Base-by-base conservation (phyloP, 2,113 vertebrate genomes). In the Peromyscus leucopus region DNA sequence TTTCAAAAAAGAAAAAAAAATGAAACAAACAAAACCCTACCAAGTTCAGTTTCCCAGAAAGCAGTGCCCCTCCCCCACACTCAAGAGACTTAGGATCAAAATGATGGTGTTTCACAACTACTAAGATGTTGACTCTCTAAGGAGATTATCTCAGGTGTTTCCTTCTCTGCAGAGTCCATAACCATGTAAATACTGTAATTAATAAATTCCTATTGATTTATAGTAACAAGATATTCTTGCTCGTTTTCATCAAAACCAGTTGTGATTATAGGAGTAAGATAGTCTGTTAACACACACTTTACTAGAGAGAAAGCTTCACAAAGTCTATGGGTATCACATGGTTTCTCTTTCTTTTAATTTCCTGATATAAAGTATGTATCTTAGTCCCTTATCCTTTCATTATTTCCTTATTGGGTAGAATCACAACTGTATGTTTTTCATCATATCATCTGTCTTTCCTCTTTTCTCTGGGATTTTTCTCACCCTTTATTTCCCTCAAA, bases 171-270 rank as follows among this genome's bases (percentile, higher is more conserved):
- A 10, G 9, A 28, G 12, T 31, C 42, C 83, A 2, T 57, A 92
- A 36, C 16, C 8, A 19, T 4, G 57, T 48, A 55, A 94, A 85
- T 31, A 59, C 26, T 46, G 2, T 57, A 75, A 86, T 93, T 36
- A 67, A 94, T 92, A 71, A 36, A 39, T 16, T 87, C 61, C 11
- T 65, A 22, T 33, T 94, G 36, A 93, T 59, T 90, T 42, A 51
- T 36, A 36, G 31, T 26, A 71, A 87, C 17, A 74, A 33, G 39
- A 87, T 1, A 39, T 39, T 57, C 78, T 83, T 83, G 36, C 42
- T 79, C 82, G 2, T 93, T 93, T 89, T 89, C 24, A 90, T 83
- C 79, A 89, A 87, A 95, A 61, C 28, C 19, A 94, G 12, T 24
- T 57, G 8, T 61, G 31, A 91, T 61, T 42, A 7, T 84, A 1